Conservation (phyloP, 2,888 invertebrate genomes). For the Cataglyphis altisquamis region DNA sequence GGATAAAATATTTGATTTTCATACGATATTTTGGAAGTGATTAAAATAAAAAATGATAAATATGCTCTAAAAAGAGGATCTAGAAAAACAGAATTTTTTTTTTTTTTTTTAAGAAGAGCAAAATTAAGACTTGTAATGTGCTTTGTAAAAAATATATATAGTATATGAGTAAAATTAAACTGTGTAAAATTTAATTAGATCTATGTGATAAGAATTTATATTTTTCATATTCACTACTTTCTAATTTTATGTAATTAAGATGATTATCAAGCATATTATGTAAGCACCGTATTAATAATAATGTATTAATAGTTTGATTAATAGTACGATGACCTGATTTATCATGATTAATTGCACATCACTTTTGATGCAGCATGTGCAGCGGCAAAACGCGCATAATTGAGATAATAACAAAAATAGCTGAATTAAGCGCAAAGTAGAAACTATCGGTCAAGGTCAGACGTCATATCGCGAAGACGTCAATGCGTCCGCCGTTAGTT, state of each 20-base stretch:
- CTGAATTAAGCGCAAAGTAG: slow-evolving; percentile 17
- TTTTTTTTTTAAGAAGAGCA: neutral
- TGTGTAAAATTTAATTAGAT: neutral
- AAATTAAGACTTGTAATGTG: neutral
- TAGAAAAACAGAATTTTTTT: neutral
- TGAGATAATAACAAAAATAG: slow-evolving; percentile 11
- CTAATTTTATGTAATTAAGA: neutral
- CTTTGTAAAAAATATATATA: neutral
- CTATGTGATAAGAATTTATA: neutral
- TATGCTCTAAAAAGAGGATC: neutral
- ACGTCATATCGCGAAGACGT: neutral
- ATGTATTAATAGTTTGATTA: neutral
- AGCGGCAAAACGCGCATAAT: slow-evolving; percentile 24
- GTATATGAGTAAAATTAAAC: neutral
- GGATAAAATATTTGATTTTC: slow-evolving; percentile 34
- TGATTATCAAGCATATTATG: too few species aligned
- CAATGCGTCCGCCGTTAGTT: neutral
- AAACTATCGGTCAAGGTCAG: slow-evolving; percentile 30
- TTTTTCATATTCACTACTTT: neutral
- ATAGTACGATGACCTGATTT: neutral
- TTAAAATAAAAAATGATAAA: neutral
- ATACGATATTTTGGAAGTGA: neutral
- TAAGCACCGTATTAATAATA: neutral
- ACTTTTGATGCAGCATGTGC: neutral
- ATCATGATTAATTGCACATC: neutral